Evolutionary conservation across 2,113 vertebrate species (phyloP), one percentile per base, ranked within the genome.

Genomic region (Lethenteron camtschaticum): DNA sequence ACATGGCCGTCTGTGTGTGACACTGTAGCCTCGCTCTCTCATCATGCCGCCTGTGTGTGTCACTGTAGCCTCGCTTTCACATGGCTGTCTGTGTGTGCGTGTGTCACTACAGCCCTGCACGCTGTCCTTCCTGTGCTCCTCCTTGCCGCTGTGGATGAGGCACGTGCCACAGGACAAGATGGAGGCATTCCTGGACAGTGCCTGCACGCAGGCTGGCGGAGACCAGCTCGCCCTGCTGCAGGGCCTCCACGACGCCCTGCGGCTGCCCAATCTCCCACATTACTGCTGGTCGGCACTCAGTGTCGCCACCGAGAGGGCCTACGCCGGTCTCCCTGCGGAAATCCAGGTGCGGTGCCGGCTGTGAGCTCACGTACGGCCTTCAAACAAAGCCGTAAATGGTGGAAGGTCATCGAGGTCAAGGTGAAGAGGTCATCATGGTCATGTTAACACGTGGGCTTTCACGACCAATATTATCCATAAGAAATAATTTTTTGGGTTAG

Each of bases 101-200:
- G 41, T 41, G 41, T 41, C 41, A 41, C 41, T 41, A 41, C 41
- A 41, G 41, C 41, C 41, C 41, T 41, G 41, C 41, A 41, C 41
- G 41, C 41, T 5, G 41, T 41, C 41, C 41, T 41, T 41, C 72
- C 84, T 97, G 71, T 82, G 86, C 11, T 74, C 71, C 2, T 85
- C 78, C 5, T 68, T 86, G 12, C 76, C 84, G 12, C 57, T 75
- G 10, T 99, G 94, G 94, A 86, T 95, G 85, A 91, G 88, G 73
- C 82, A 95, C 1, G 78, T 95, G 10, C 77, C 87, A 0, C 88
- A 88, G 57, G 90, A 99, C 75, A 95, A 94, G 73, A 78, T 94
- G 3, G 83, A 86, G 75, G 77, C 78, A 18, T 87, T 84, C 57
- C 74, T 81, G 58, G 86, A 87, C n/a, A 66, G n/a, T n/a, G n/a